These are phyloP conservation scores for Phycodurus eques DNA, from an alignment of 2,113 vertebrate species.

Conservation along the genomic window DNA sequence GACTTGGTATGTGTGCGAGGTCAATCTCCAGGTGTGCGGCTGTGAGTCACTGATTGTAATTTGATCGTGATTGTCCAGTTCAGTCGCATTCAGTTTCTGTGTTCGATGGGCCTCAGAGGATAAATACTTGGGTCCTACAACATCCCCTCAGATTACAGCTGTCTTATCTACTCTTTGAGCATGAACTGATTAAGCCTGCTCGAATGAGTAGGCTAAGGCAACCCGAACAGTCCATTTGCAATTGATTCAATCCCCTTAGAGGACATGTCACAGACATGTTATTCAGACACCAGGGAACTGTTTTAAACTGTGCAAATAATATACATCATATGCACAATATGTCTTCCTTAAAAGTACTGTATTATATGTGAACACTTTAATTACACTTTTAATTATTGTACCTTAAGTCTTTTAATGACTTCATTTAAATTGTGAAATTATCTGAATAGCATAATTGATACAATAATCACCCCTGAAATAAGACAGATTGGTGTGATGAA, in stretches of 20 bases:
- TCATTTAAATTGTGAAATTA: conserved; percentile 11
- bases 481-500: conserved; percentile 34
- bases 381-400: conserved; percentile 13
- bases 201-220: neutral
- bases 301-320: neutral
- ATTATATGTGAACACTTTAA: neutral
- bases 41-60: too few species aligned
- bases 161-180: too few species aligned
- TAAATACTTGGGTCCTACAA: too few species aligned
- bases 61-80: too few species aligned
- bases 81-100: too few species aligned
- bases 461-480: conserved; percentile 29
- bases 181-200: too few species aligned
- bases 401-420: neutral
- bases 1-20: too few species aligned
- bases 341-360: neutral
- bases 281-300: neutral
- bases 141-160: too few species aligned
- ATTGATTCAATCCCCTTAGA: neutral
- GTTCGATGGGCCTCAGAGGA: too few species aligned
- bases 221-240: neutral
- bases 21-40: too few species aligned
- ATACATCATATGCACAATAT: neutral
- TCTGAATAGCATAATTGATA: conserved; percentile 7
- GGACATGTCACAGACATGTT: neutral